These are phyloP conservation scores for Crypturellus tataupa DNA, from an alignment of 2,797 vertebrate genomes.

Conservation along the genomic window DNA sequence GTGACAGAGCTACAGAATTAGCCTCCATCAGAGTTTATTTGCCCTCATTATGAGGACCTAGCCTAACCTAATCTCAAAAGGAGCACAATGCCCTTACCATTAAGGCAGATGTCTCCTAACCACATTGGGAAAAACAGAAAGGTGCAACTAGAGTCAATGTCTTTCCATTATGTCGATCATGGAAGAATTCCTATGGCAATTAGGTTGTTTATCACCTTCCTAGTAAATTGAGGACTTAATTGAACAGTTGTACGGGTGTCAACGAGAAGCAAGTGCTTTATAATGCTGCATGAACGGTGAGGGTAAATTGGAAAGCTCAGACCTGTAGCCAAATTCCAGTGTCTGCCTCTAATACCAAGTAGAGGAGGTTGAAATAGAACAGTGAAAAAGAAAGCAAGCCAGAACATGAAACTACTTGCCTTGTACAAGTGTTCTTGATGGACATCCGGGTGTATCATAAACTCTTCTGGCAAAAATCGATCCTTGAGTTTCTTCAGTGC, in stretches of 20 bases:
- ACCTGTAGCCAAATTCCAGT: not conserved
- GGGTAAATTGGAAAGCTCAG: not conserved
- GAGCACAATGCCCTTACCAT: not conserved
- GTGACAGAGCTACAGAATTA: fast-evolving
- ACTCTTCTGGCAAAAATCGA: slow-evolving; percentile 34
- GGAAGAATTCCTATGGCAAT: not conserved
- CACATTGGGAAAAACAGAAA: not conserved
- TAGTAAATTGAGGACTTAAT: not conserved
- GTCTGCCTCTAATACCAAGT: not conserved
- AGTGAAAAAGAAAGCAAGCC: not conserved
- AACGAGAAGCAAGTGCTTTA: not conserved
- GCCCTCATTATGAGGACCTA: not conserved
- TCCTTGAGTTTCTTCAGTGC: not conserved
- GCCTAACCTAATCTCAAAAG: not conserved
- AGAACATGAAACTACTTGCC: not conserved
- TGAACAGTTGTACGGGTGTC: not conserved
- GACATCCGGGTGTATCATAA: not conserved
- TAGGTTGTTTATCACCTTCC: not conserved
- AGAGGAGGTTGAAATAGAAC: not conserved
- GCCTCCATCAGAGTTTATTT: not conserved
- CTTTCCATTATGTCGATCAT: not conserved
- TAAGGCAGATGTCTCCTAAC: not conserved
- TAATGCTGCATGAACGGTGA: fast-evolving
- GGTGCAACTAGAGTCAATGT: not conserved
- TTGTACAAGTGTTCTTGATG: not conserved